These are phyloP conservation scores for Vulpes ferrilata DNA, from an alignment of 2,113 vertebrate genomes.

Conservation along the genomic window DNA sequence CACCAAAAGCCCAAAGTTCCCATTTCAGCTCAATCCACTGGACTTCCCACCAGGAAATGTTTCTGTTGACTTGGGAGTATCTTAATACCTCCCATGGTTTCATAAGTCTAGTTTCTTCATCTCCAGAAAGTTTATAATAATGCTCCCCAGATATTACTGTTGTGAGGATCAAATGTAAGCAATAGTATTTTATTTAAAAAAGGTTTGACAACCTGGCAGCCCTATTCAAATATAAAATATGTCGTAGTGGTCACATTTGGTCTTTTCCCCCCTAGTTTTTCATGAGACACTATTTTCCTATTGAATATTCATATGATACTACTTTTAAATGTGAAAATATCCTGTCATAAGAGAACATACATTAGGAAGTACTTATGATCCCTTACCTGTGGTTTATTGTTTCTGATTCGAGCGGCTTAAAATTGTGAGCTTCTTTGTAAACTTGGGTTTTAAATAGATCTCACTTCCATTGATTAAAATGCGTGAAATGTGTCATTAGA, in stretches of 20 bases:
- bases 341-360: neutral
- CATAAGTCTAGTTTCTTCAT: neutral
- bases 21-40: neutral
- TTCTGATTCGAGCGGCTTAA: neutral
- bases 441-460: neutral
- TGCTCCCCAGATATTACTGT: neutral
- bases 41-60: neutral
- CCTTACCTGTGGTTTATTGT: neutral
- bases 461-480: conserved; percentile 20
- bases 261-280: neutral
- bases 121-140: neutral
- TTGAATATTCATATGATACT: neutral
- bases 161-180: neutral
- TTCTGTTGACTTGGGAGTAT: neutral
- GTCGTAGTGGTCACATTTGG: neutral
- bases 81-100: neutral
- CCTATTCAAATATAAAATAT: conserved; percentile 4
- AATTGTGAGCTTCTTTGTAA: neutral
- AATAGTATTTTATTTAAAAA: neutral
- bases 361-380: neutral
- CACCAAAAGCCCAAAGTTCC: neutral
- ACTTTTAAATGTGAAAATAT: neutral
- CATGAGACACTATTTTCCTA: neutral
- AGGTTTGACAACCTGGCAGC: neutral
- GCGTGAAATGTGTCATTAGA: neutral